Base-by-base conservation (phyloP, 2,113 vertebrate species). In the Perognathus longimembris region DNA sequence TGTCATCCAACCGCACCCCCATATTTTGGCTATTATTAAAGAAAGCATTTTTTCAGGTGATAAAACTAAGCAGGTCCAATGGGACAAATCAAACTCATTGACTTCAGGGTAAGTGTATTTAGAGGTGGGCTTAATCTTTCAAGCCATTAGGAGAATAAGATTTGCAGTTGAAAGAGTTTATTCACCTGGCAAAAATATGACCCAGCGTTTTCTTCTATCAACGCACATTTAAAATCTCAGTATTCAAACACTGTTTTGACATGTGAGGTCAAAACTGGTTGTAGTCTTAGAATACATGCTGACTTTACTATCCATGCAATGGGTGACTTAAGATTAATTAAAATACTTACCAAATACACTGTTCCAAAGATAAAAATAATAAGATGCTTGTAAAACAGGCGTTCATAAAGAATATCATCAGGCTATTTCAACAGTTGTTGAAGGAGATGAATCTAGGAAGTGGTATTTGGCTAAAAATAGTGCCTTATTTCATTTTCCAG, bases 31-130 rank as follows among this genome's bases (percentile, higher is more conserved):
- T 38, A 38, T 76, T 83, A 93, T 80, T 93, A 87, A 91, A 92
- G 94, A 94, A 93, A 89, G 93, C 70, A 88, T 79, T 87, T 89
- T 83, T 89, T 84, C 76, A 94, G 95, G 92, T 96, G 90, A 90
- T n/a, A 83, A 88, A 92, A 93, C 8, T 5, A 1, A 76, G 32
- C 40, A 88, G 69, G 54, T 38, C 40, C 61, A 66, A 50, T 3
- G 28, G 40, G 63, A 24, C 34, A 77, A 88, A 84, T 84, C 45
- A 45, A 7, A 42, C 38, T 91, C 42, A 34, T 0, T n/a, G 77
- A 86, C 26, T 70, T 75, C 69, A 77, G 61, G 26, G 42, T 80
- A 40, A 83, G 20, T 64, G 36, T 71, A 87, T 92, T 90, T 66
- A 87, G 61, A 92, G 17, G 4, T 71, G 30, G 76, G 74, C 74